Evolutionary conservation across 1,140 invertebrate genomes (phyloP).

Genomic region (Drosophila yakuba): DNA sequence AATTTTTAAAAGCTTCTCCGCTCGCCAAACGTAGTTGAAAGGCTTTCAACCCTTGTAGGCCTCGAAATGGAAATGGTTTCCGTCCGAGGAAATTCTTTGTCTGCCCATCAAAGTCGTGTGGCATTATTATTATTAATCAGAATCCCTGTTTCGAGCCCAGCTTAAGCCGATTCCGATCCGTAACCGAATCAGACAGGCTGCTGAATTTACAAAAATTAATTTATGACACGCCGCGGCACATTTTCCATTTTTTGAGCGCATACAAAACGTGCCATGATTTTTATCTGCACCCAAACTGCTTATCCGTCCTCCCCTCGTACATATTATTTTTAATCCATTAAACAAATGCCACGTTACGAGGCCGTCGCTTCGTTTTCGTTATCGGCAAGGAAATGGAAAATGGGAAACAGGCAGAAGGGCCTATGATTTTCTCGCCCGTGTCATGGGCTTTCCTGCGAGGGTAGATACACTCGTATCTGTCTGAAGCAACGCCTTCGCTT

Average conservation of each 20-base stretch:
- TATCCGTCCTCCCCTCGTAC: conserved; percentile 29
- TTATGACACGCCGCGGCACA: conserved; percentile 74
- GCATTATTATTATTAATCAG: conserved; percentile 65
- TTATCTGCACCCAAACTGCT: conserved; percentile 47
- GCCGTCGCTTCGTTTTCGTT: conserved; percentile 55
- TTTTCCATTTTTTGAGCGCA: conserved; percentile 61
- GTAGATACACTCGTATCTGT: conserved; percentile 40
- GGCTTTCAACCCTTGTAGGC: conserved; percentile 50
- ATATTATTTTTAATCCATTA: conserved; percentile 83
- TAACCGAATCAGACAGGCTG: conserved; percentile 51
- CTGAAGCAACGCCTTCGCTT: conserved; percentile 60
- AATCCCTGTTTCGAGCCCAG: conserved; percentile 30
- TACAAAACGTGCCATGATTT: conserved; percentile 71
- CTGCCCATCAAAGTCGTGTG: conserved; percentile 47
- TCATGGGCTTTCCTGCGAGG: conserved; percentile 44
- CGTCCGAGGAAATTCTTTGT: conserved; percentile 48
- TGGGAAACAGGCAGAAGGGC: conserved; percentile 53
- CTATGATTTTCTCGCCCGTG: conserved; percentile 63
- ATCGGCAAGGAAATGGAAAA: conserved; percentile 55
- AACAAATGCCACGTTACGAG: conserved; percentile 75
- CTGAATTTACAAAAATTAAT: conserved; percentile 75
- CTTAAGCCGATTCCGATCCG: conserved; percentile 36
- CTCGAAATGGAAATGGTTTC: conserved; percentile 56
- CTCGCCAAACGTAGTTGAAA: conserved; percentile 43
- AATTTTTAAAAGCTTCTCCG: conserved; percentile 67